Base-by-base conservation (phyloP, 1,140 invertebrate genomes). In the Heterodera carotae region DNA sequence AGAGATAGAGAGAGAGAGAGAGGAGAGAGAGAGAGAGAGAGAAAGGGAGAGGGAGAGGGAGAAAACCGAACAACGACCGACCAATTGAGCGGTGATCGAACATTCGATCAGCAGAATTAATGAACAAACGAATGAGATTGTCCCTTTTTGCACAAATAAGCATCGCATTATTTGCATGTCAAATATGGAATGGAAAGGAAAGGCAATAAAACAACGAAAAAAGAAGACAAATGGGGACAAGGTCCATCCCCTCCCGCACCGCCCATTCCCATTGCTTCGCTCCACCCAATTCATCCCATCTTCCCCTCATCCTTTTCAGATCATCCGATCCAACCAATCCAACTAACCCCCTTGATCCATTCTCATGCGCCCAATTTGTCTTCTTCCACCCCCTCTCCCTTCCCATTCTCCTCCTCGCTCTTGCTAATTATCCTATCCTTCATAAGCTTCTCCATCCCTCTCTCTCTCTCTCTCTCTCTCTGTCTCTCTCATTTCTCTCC, bases 351-450 rank as follows among this genome's bases (percentile, higher is more conserved):
- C 12, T 22, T 53, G 48, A 53, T 15, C 48, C 48, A 6, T 53
- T 53, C 48, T 22, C 12, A 53, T 22, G 48, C 48, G 5, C 48
- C 66, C 66, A 67, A 36, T 67, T 67, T 34, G 33, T 66, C 62
- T 12, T 34, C 33, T 12, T 12, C 62, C 12, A n/a, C n/a, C 12
- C 66, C 33, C 66, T 22, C 39, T 18, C 33, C 22, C 18, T 18
- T 18, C 66, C 39, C 39, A 15, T 22, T n/a, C 66, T 22, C 33
- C 8, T 22, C 66, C 18, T 15, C 10, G 10, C 18, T 53, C 18
- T 22, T 67, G 12, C 15, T 22, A 34, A 67, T 67, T 22, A 22
- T 67, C 18, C 66, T 67, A 10, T 22, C 22, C 15, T 53, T 15
- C n/a, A n/a, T n/a, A n/a, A n/a, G n/a, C n/a, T n/a, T n/a, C n/a